Evolutionary conservation across 2,888 invertebrate genomes (phyloP), one percentile per base, ranked within the genome.

Genomic region (Agrotis puta): DNA sequence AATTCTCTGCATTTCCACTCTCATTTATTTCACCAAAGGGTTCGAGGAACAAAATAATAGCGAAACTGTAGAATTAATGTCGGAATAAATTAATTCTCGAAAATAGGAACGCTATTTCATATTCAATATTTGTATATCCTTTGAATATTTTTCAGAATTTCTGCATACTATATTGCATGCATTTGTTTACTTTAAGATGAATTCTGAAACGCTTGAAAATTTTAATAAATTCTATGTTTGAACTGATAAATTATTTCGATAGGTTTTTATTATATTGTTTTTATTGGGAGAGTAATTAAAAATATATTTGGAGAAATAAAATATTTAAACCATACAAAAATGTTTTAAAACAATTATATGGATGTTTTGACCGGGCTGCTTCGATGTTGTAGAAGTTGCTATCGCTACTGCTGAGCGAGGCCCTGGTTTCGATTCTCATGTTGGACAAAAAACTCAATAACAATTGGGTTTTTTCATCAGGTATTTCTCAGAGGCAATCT

Each of bases 1-100:
- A 5, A 24, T 43, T 64, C 39, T 51, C 7, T 43, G 47, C n/a
- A 66, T 57, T 57, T 71, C 18, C 39, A 18, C 50, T 33, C 5
- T 18, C 50, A 43, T 7, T 22, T 24, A n/a, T 14, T 47, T 2
- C 18, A 45, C 16, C 14, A 33, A 53, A 67, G 22, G 13, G 13
- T 53, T 43, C 20, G 1, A 14, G 20, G 24, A 71, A 47, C 13
- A 45, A n/a, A 48, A 62, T n/a, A 39, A 7, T 11, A 39, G 11
- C 11, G 11, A 22, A 18, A 48, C n/a, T 3, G 5, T 16, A 39
- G 11, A 18, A 16, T 27, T 27, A 5, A 51, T 39, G 14, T 22
- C 22, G 22, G 7, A 22, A 13, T 3, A 27, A 20, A 63, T 39
- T 22, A 39, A 24, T 64, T 39, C 53, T 24, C 13, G 33, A 39